Percentiles rank a stretch among this genome's conserved stretches.
Evolutionary conservation across 2,113 vertebrate species (phyloP).

Genomic region (Oryzias woworae): DNA sequence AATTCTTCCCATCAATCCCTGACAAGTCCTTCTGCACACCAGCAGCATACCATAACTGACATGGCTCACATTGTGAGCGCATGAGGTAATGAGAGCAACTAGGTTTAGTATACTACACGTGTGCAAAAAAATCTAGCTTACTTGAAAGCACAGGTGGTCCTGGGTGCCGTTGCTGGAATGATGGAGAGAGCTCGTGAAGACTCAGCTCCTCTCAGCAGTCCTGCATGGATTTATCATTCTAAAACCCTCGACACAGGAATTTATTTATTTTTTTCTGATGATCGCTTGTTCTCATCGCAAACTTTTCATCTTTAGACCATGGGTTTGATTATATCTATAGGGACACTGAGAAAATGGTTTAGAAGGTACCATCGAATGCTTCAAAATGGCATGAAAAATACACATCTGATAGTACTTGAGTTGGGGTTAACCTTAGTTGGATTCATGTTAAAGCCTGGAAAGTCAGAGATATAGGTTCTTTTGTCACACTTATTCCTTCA

Average conservation of each 20-base stretch:
- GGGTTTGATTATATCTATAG: no score
- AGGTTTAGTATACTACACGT: constrained; percentile 56
- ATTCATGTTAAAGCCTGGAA: constrained; percentile 28
- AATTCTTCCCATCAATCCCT: constrained; percentile 72
- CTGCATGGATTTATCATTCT: constrained; percentile 15
- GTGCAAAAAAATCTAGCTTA: constrained; percentile 53
- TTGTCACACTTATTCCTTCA: constrained; percentile 64
- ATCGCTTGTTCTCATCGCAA: no score
- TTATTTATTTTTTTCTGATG: no score
- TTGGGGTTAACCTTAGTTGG: constrained; percentile 2
- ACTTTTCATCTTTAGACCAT: no score
- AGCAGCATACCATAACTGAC: constrained; percentile 70
- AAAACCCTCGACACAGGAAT: constrained; percentile 1
- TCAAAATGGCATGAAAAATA: no score
- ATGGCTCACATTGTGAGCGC: constrained; percentile 72
- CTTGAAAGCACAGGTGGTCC: constrained; percentile 49
- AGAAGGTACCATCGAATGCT: no score
- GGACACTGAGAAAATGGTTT: no score
- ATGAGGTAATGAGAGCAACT: constrained; percentile 77
- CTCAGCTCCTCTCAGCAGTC: constrained; percentile 20
- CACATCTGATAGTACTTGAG: no score
- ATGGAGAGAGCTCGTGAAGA: constrained; percentile 42
- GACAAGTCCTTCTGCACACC: constrained; percentile 63
- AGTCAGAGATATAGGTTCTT: constrained; percentile 59
- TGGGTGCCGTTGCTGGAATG: constrained; percentile 51